A percentile compares a stretch with the other conserved stretches of the same genome.
Conservation (phyloP, 2,113 vertebrate genomes). For the Ciconia stormi region DNA sequence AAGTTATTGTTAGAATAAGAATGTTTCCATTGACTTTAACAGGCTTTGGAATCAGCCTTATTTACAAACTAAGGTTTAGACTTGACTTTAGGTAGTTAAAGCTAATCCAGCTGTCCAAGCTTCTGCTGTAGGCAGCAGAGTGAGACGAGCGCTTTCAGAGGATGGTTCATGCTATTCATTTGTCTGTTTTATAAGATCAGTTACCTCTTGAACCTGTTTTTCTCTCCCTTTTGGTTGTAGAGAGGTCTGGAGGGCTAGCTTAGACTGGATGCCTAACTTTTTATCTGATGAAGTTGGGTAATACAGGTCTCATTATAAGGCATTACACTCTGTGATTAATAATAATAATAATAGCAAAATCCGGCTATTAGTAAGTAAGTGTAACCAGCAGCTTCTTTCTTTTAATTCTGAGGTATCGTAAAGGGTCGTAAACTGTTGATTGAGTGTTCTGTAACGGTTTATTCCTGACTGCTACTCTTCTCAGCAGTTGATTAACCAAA, state of each 20-base stretch:
- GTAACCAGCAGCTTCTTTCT: neutral
- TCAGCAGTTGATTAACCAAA: neutral
- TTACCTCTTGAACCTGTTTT: neutral
- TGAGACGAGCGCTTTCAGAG: neutral
- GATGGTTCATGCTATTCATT: neutral
- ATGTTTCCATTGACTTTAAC: neutral
- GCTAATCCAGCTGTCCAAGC: neutral
- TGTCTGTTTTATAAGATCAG: neutral
- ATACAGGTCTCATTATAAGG: neutral
- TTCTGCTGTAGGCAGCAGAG: neutral
- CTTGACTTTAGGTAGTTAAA: neutral
- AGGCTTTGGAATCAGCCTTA: neutral
- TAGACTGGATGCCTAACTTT: neutral
- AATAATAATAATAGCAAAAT: neutral
- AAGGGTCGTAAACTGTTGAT: neutral
- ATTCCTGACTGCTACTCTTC: neutral
- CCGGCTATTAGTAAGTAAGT: neutral
- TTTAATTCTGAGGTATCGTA: neutral
- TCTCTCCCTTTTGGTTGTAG: neutral
- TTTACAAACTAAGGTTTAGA: neutral
- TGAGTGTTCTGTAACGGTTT: neutral
- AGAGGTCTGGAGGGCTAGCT: neutral
- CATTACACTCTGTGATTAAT: neutral
- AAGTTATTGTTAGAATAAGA: neutral
- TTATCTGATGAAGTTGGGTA: neutral